Conservation (phyloP, 2,888 invertebrate species). For the Loripinus fragilis region DNA sequence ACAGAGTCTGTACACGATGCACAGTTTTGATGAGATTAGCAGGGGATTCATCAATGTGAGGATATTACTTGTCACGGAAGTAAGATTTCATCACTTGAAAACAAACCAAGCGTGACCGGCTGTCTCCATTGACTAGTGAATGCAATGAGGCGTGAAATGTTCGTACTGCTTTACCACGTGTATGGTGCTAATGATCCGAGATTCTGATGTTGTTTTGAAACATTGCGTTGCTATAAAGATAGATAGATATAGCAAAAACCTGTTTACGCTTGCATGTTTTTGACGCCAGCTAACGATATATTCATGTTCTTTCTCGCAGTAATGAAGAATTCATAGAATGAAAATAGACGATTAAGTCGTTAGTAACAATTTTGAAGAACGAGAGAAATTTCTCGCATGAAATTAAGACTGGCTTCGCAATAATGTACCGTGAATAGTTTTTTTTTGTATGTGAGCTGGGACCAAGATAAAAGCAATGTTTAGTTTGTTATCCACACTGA, state of each 20-base stretch:
- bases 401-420: too few species aligned
- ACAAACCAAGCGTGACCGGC: slow-evolving; percentile 45
- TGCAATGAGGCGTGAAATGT: slow-evolving; percentile 54
- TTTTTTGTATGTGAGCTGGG: not conserved
- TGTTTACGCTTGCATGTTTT: slow-evolving; percentile 7
- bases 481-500: too few species aligned
- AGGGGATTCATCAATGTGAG: slow-evolving; percentile 14
- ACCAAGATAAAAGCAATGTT: too few species aligned
- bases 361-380: slow-evolving; percentile 17
- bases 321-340: slow-evolving; percentile 20
- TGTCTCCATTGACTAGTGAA: slow-evolving; percentile 27
- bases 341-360: slow-evolving; percentile 18
- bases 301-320: slow-evolving; percentile 2
- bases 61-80: slow-evolving; percentile 36
- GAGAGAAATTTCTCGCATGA: slow-evolving; percentile 3
- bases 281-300: slow-evolving; percentile 21
- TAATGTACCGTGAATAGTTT: too few species aligned
- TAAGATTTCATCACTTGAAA: slow-evolving; percentile 56
- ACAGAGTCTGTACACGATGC: slow-evolving; percentile 3
- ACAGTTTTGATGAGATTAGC: slow-evolving; percentile 3
- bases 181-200: slow-evolving; percentile 20
- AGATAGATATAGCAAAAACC: slow-evolving; percentile 15
- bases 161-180: slow-evolving; percentile 18
- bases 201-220: slow-evolving; percentile 16
- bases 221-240: slow-evolving; percentile 11